Evolutionary conservation across 2,113 vertebrate species (phyloP).

Genomic region (Marmota monax): DNA sequence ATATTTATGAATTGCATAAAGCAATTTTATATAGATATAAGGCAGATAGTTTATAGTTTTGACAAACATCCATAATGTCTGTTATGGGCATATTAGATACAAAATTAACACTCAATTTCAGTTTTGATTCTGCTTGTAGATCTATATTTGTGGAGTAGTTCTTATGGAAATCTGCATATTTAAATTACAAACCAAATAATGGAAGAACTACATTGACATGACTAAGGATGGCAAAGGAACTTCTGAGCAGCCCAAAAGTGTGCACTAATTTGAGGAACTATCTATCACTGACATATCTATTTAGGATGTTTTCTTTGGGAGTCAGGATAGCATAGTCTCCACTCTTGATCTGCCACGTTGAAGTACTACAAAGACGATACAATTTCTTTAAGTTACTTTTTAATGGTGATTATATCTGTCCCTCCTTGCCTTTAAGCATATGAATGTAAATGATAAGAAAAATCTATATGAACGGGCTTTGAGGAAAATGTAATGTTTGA

Average conservation of each 20-base stretch:
- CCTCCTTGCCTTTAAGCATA: neutral
- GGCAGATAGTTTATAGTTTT: neutral
- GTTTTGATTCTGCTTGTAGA: neutral
- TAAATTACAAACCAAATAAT: constrained; percentile 1
- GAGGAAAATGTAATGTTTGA: neutral
- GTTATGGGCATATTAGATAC: neutral
- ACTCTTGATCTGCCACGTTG: neutral
- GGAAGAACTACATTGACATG: neutral
- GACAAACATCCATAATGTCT: neutral
- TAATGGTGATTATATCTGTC: neutral
- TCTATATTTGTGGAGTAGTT: neutral
- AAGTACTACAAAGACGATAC: neutral
- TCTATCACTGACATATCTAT: neutral
- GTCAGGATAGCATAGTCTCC: neutral
- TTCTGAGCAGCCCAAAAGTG: neutral
- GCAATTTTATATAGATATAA: neutral
- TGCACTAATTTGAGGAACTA: neutral
- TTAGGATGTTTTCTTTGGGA: neutral
- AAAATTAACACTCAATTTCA: neutral
- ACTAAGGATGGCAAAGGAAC: neutral
- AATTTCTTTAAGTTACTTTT: neutral
- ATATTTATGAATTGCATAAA: neutral
- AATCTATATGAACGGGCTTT: neutral
- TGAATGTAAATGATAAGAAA: neutral
- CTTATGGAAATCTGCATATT: constrained; percentile 12